Conservation (phyloP, 2,888 invertebrate species). For the Microctonus aethiopoides region DNA sequence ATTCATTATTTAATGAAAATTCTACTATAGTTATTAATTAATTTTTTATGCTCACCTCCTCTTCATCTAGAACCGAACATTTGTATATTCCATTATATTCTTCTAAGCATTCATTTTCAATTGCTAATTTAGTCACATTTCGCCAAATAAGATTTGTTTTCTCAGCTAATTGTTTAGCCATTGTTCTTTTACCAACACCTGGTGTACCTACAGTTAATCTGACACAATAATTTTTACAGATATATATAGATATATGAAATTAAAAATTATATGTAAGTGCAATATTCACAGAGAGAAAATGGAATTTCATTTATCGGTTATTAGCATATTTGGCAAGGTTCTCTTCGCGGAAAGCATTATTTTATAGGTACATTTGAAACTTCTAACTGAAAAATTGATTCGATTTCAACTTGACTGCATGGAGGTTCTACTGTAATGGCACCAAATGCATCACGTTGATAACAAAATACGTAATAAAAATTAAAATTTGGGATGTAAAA, state of each 20-base stretch:
- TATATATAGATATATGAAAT: background rate
- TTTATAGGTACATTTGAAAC: too few species aligned
- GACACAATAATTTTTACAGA: too few species aligned
- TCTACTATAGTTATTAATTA: background rate
- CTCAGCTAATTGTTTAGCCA: slow-evolving; percentile 79
- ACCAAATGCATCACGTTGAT: too few species aligned
- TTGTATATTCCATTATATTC: slow-evolving; percentile 89
- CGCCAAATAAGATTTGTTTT: slow-evolving; percentile 80
- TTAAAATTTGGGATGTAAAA: too few species aligned
- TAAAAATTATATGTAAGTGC: background rate
- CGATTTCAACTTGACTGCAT: too few species aligned
- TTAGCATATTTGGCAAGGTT: slow-evolving; percentile 68
- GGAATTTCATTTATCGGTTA: slow-evolving; percentile 64
- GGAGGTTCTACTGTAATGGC: too few species aligned
- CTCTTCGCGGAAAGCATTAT: slow-evolving; percentile 63
- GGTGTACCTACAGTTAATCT: slow-evolving; percentile 80
- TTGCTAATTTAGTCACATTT: slow-evolving; percentile 90
- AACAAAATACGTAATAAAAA: too few species aligned
- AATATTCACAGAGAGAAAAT: too few species aligned
- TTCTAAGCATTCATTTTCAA: slow-evolving; percentile 84
- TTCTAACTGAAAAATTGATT: too few species aligned
- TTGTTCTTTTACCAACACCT: slow-evolving; percentile 93
- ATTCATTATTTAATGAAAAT: background rate
- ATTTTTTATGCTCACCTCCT: slow-evolving; percentile 74
- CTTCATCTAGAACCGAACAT: slow-evolving; percentile 93